Evolutionary conservation across 2,888 invertebrate genomes (phyloP), one percentile per base, ranked within the genome.

Genomic region (Amphimallon solstitiale): DNA sequence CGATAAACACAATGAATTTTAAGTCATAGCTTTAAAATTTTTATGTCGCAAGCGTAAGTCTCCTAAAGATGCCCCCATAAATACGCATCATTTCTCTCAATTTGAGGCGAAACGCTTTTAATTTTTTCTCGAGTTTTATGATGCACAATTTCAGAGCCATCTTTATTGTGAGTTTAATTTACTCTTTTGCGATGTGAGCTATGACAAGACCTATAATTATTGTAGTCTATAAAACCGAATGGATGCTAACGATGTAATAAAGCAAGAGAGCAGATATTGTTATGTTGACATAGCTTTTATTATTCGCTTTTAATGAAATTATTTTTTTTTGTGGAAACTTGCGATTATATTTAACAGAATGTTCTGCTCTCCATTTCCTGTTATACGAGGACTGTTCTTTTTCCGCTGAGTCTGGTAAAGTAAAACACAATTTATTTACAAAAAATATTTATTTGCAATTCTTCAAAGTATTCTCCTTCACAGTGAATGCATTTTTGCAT

Each of bases 111-210:
- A 56, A 23, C 56, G 43, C 23, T 56, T 56, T 56, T 56, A 56
- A 56, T 56, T 56, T 56, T 54, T 56, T 56, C 56, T 56, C 21
- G 40, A 43, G 43, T 37, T 56, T 56, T 56, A 56, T 56, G 23
- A 9, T 43, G 23, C 15, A 23, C 56, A 43, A 56, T 56, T 56
- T 21, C 43, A 14, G 4, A 15, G 23, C 56, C 23, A 23, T 38
- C 56, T 56, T 56, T 56, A 56, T 56, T 56, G 56, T 56, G 37
- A 40, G 12, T 56, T 56, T 56, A 56, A 56, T 56, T 56, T 56
- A 43, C 56, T 15, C 15, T 56, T 56, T 56, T 14, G 56, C 43
- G 29, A 56, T 56, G 56, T 56, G 43, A 56, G 40, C 43, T 56
- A 56, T 43, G 56, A 15, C 56, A 43, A 29, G 43, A 43, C 56